Conservation (phyloP, 2,797 vertebrate species). For the Paedocypris micromegethes region DNA sequence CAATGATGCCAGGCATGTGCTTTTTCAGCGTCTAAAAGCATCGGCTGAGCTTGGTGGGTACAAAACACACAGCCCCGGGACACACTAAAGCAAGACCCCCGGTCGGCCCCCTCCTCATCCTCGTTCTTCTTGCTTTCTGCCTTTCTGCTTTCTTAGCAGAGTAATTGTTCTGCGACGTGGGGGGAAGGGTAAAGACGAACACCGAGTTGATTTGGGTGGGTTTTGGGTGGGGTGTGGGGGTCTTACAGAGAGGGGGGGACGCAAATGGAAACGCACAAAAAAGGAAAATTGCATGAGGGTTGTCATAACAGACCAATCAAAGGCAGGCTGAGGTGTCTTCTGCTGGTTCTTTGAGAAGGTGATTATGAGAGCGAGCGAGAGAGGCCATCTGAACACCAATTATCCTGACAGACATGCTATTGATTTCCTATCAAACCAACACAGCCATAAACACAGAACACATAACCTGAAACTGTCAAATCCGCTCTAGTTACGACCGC, state of each 20-base stretch:
- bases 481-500: constrained; percentile 50
- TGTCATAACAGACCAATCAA: constrained; percentile 54
- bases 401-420: constrained; percentile 55
- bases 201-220: constrained; percentile 54
- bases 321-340: constrained; percentile 45
- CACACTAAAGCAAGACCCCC: constrained; percentile 45
- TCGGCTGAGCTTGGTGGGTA: constrained; percentile 36
- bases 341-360: constrained; percentile 52
- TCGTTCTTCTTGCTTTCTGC: constrained; percentile 41
- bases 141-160: constrained; percentile 55
- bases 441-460: constrained; percentile 56
- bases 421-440: constrained; percentile 56
- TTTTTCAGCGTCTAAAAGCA: constrained; percentile 45
- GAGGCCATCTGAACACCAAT: constrained; percentile 54
- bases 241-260: constrained; percentile 58
- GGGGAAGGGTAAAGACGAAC: constrained; percentile 49
- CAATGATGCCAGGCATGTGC: constrained; percentile 41
- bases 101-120: constrained; percentile 41
- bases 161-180: constrained; percentile 62
- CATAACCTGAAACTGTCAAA: constrained; percentile 56
- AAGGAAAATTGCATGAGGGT: constrained; percentile 55
- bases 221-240: constrained; percentile 45
- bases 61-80: constrained; percentile 48
- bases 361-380: constrained; percentile 61
- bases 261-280: constrained; percentile 46